phyloP scores from a whole-genome alignment of 2,797 vertebrate genomes.

The Erpetoichthys calabaricus region DNA sequence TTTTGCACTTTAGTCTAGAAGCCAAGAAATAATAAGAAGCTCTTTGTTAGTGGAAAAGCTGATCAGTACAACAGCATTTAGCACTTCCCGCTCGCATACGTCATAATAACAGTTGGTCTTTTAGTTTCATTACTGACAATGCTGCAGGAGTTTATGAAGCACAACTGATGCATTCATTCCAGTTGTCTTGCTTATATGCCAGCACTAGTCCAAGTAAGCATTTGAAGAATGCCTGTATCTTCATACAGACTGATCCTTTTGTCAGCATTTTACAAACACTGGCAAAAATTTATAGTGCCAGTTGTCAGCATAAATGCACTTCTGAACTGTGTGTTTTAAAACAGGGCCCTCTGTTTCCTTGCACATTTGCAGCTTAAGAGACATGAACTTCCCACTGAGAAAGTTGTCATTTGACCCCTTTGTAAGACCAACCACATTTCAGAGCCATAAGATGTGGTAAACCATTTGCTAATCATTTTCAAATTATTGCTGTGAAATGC shows the following conservation, averaged over 20 bases:
- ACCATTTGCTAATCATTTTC: slow-evolving; percentile 15
- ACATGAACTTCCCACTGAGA: slow-evolving; percentile 21
- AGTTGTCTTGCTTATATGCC: slow-evolving; percentile 17
- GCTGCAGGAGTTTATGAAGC: not conserved
- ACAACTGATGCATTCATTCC: slow-evolving; percentile 7
- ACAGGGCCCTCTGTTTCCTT: slow-evolving; percentile 36
- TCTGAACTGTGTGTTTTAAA: slow-evolving; percentile 28
- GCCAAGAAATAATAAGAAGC: not conserved
- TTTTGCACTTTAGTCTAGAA: not conserved
- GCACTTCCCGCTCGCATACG: not conserved
- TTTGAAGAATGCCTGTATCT: slow-evolving; percentile 41
- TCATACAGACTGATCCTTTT: slow-evolving; percentile 35
- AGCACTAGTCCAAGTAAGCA: slow-evolving; percentile 27
- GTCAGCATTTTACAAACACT: slow-evolving; percentile 32
- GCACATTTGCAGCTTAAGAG: slow-evolving; percentile 24
- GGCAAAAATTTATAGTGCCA: slow-evolving; percentile 31
- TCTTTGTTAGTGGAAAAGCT: not conserved
- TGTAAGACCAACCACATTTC: slow-evolving; percentile 20
- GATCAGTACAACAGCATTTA: not conserved
- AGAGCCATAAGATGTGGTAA: slow-evolving; percentile 19
- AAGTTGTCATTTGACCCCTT: slow-evolving; percentile 14
- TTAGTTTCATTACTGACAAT: slow-evolving; percentile 4
- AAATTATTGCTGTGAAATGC: slow-evolving; percentile 15
- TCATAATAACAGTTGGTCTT: slow-evolving; percentile 8
- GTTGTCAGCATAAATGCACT: slow-evolving; percentile 35